These are phyloP conservation scores for Trachemys scripta DNA, from an alignment of 2,113 vertebrate genomes.

Conservation along the genomic window DNA sequence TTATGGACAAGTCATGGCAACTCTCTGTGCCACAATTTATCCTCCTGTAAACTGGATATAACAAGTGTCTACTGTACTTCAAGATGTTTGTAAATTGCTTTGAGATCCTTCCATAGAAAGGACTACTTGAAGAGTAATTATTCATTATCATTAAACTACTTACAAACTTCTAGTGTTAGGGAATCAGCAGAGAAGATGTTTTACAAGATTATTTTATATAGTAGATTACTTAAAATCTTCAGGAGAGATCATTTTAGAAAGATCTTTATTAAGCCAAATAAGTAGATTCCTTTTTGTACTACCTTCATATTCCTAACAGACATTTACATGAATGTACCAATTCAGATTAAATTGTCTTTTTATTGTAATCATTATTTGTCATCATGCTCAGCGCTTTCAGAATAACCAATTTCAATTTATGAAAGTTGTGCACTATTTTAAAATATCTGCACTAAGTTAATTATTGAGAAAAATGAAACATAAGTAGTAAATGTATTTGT, in stretches of 20 bases:
- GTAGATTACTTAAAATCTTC: neutral
- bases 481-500: neutral
- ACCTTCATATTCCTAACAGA: fast-evolving
- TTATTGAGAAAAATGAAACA: neutral
- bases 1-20: neutral
- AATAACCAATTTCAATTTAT: neutral
- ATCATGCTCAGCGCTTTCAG: neutral
- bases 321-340: fast-evolving
- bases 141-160: neutral
- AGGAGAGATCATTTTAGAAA: neutral
- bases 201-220: neutral
- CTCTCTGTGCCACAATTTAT: neutral
- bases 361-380: fast-evolving
- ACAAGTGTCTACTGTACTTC: neutral
- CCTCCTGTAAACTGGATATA: neutral
- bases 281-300: neutral
- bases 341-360: fast-evolving
- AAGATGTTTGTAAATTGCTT: no score
- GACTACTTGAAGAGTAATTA: neutral
- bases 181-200: neutral
- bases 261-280: neutral
- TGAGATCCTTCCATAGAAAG: no score
- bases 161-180: neutral
- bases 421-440: neutral
- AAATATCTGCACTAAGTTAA: neutral